phyloP scores from a whole-genome alignment of 2,888 invertebrate species.

The Maniola hyperantus region DNA sequence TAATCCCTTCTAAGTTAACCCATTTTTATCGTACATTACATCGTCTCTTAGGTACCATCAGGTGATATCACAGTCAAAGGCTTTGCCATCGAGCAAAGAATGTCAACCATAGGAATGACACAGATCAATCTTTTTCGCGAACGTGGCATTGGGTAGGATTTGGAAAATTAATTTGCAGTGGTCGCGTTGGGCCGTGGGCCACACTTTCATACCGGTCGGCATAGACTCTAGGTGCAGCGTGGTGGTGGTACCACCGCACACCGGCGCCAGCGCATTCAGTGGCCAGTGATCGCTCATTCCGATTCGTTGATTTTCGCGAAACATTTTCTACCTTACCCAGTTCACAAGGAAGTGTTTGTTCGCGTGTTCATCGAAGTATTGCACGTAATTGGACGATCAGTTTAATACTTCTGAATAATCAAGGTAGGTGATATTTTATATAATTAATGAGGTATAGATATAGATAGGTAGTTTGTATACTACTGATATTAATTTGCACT shows the following conservation, averaged over 20 bases:
- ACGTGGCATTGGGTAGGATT: constrained; percentile 61
- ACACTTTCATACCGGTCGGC: constrained; percentile 69
- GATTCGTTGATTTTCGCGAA: constrained; percentile 39
- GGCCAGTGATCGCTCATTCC: constrained; percentile 40
- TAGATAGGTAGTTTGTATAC: neutral
- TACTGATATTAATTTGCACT: neutral
- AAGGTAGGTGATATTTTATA: constrained; percentile 27
- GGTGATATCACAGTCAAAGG: too few species aligned
- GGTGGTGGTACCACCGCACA: constrained; percentile 50
- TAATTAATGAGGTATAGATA: constrained; percentile 13
- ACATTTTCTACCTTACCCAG: constrained; percentile 36
- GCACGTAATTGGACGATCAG: constrained; percentile 29
- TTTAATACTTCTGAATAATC: neutral
- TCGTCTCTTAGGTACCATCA: too few species aligned
- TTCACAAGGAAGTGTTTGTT: constrained; percentile 41
- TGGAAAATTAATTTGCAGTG: constrained; percentile 69
- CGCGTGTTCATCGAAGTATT: constrained; percentile 32
- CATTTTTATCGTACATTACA: too few species aligned
- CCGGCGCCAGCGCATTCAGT: constrained; percentile 61
- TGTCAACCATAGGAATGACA: constrained; percentile 3
- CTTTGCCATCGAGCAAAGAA: neutral
- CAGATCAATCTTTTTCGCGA: constrained; percentile 39
- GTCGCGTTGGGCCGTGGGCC: constrained; percentile 38
- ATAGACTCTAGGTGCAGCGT: constrained; percentile 12
- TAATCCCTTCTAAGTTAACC: too few species aligned